These are phyloP conservation scores for Molossus molossus DNA, from an alignment of 2,797 vertebrate species.

Conservation along the genomic window DNA sequence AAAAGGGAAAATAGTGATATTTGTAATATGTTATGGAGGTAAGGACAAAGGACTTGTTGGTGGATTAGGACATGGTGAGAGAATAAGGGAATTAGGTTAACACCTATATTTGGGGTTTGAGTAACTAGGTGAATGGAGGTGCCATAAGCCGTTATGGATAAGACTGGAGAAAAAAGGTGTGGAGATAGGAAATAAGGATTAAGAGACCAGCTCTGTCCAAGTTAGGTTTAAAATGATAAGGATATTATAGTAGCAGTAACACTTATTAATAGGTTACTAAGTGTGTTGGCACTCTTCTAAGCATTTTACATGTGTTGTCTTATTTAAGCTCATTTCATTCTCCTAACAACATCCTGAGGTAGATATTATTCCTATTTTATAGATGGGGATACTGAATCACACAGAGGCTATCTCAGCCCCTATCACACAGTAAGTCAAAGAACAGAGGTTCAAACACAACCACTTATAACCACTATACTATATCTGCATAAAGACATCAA, in stretches of 20 bases:
- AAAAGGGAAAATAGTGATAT: slow-evolving; percentile 20
- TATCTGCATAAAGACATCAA: neutral
- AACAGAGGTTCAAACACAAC: slow-evolving; percentile 13
- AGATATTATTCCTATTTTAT: slow-evolving; percentile 8
- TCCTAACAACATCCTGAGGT: slow-evolving; percentile 15
- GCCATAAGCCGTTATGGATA: neutral
- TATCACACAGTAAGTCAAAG: slow-evolving; percentile 22
- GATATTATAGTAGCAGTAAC: neutral
- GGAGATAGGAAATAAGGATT: neutral
- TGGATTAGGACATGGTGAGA: neutral
- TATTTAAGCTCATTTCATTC: slow-evolving; percentile 54
- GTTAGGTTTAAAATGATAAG: neutral
- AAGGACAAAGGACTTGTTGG: slow-evolving; percentile 9
- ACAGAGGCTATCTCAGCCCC: slow-evolving; percentile 6
- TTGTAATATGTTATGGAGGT: neutral
- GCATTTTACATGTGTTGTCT: neutral
- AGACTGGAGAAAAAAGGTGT: neutral
- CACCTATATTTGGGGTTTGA: neutral
- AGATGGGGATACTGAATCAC: slow-evolving; percentile 9
- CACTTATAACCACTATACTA: neutral
- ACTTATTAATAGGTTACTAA: neutral
- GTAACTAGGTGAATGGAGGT: neutral
- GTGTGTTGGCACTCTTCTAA: neutral
- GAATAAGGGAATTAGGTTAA: slow-evolving; percentile 30
- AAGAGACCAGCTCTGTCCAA: neutral